Percentiles rank a stretch among this genome's conserved stretches.
Conservation (phyloP, 2,113 vertebrate genomes). For the Eira barbara region DNA sequence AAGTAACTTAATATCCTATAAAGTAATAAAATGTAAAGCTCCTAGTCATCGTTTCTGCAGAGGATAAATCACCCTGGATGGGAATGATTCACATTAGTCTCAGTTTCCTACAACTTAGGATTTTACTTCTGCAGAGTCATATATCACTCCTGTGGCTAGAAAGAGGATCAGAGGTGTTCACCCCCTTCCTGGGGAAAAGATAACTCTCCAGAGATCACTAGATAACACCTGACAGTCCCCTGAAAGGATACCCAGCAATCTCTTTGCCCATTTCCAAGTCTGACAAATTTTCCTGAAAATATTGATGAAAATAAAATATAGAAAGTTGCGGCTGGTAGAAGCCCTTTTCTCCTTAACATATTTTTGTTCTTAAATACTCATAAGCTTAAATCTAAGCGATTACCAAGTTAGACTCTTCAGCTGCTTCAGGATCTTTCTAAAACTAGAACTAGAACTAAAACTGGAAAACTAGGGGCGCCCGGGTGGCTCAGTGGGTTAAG, state of each 20-base stretch:
- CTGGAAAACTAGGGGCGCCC: neutral
- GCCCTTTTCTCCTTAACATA: neutral
- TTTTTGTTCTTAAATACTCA: neutral
- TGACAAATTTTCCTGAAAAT: neutral
- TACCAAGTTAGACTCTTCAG: neutral
- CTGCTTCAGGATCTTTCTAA: neutral
- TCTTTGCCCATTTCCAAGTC: neutral
- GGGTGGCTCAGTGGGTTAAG: no score
- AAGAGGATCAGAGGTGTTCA: neutral
- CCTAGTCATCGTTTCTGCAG: neutral
- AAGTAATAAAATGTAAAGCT: neutral
- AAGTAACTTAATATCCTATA: neutral
- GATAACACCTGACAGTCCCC: neutral
- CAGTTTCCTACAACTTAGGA: neutral
- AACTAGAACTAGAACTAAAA: no score
- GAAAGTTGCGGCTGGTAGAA: neutral
- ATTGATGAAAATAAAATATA: neutral
- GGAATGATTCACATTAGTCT: neutral
- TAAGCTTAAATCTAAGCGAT: neutral
- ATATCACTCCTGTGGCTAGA: neutral
- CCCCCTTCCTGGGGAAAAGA: neutral
- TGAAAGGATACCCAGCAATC: neutral
- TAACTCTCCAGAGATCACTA: neutral
- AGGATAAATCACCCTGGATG: neutral
- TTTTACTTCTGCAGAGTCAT: neutral